phyloP scores from a whole-genome alignment of 2,113 vertebrate genomes.

The Eulemur macaco region DNA sequence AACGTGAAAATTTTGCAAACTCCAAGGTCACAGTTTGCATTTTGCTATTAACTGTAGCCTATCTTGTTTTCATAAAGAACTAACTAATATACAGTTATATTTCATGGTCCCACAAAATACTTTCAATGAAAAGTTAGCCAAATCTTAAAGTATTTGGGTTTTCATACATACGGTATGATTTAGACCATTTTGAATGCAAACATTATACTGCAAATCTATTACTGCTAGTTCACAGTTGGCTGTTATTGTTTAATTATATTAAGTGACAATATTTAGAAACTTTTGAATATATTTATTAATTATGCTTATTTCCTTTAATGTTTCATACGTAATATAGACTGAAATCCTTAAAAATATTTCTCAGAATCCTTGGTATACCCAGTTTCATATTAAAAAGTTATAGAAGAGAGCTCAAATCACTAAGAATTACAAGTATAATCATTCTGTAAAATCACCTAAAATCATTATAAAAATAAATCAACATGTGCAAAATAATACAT shows the following conservation, averaged over 20 bases:
- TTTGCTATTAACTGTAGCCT: background rate
- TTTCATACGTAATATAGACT: background rate
- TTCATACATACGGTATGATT: background rate
- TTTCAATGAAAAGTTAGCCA: background rate
- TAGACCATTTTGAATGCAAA: slow-evolving; percentile 30
- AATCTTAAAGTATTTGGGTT: background rate
- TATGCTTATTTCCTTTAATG: slow-evolving; percentile 18
- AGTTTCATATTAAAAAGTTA: background rate
- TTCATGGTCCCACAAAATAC: background rate
- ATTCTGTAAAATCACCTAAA: too few species aligned
- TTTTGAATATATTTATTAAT: background rate
- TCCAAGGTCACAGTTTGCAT: slow-evolving; percentile 42
- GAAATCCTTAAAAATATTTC: slow-evolving; percentile 16
- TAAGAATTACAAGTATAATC: background rate
- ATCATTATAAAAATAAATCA: background rate
- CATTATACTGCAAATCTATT: background rate
- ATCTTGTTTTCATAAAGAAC: slow-evolving; percentile 24
- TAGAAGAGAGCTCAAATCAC: background rate
- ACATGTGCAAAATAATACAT: background rate
- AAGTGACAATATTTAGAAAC: background rate
- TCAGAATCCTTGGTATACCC: background rate
- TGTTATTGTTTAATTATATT: background rate
- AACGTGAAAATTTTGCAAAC: slow-evolving; percentile 12
- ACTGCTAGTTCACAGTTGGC: background rate
- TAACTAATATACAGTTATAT: background rate